These are phyloP conservation scores for Leistus spinibarbis DNA, from an alignment of 2,888 invertebrate species.

Conservation along the genomic window DNA sequence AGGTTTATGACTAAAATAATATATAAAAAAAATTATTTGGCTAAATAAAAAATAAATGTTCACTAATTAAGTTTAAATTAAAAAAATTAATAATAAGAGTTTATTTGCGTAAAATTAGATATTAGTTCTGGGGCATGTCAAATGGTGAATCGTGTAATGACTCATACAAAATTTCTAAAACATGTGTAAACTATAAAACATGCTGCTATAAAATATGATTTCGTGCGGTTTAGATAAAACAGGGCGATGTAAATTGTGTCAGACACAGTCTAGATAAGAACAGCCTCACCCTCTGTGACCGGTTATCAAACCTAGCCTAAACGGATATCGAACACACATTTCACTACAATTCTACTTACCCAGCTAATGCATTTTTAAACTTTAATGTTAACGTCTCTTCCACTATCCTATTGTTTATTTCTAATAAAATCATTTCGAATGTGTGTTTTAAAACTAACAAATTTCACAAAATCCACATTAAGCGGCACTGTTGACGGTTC, in stretches of 20 bases:
- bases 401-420: constrained; percentile 99
- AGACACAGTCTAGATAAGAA: constrained; percentile 31
- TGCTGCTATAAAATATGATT: constrained; percentile 11
- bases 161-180: constrained; percentile 11
- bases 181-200: constrained; percentile 23
- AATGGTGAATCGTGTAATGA: constrained; percentile 23
- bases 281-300: constrained; percentile 32
- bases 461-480: constrained; percentile 40
- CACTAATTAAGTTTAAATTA: too few species aligned
- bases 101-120: background rate
- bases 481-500: constrained; percentile 37
- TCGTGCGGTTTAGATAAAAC: constrained; percentile 27
- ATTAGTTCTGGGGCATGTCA: constrained; percentile 9
- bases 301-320: constrained; percentile 41
- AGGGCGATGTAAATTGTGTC: constrained; percentile 13
- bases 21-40: background rate
- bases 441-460: constrained; percentile 35
- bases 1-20: constrained; percentile 83
- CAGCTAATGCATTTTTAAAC: constrained; percentile 94
- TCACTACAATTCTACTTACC: constrained; percentile 70
- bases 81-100: too few species aligned
- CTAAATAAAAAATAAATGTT: background rate
- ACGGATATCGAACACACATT: constrained; percentile 30
- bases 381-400: constrained; percentile 95
- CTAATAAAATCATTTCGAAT: constrained; percentile 87